Evolutionary conservation across 2,888 invertebrate species (phyloP), one percentile per base, ranked within the genome.

Genomic region (Idaea dimidiata): DNA sequence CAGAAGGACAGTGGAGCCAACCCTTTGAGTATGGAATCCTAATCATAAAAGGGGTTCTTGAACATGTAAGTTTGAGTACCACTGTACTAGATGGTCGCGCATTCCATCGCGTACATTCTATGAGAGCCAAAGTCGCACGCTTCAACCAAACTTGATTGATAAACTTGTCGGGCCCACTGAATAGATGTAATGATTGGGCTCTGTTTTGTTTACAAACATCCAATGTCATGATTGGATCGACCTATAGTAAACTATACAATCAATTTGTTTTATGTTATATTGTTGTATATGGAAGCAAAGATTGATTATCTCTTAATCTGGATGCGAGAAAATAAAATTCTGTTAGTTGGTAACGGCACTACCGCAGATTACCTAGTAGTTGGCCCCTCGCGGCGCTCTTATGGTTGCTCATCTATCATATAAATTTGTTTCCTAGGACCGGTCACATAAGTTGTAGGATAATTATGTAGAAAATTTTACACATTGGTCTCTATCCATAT

Each of bases 81-180:
- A 43, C 43, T 43, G 43, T 24, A 24, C 24, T 24, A 24, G 24
- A 24, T 24, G 63, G 66, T 17, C 53, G 64, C 67, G 70, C 75
- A 75, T 75, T 71, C 75, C 74, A 66, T 14, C 65, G 75, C 75
- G 75, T 74, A 69, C 72, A 60, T 43, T 24, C 62, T 68, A 72
- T 75, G 69, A 75, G 73, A 71, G 70, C 69, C 71, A 43, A 43
- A 43, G 43, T 43, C 43, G 43, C 43, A 43, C 43, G 43, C 43
- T 43, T 14, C 43, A 61, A 33, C 61, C 60, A 54, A 61, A 24
- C 58, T 59, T 59, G 66, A 43, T 43, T 14, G 14, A 43, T 43
- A 43, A 43, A 43, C 33, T 24, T 56, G 56, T 17, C 17, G 24
- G 14, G 43, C 14, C 14, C 14, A 43, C 43, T 43, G 43, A 43